A percentile compares a stretch with the other conserved stretches of the same genome.
These are phyloP conservation scores for Tragelaphus strepsiceros DNA, from an alignment of 2,113 vertebrate genomes.

Conservation along the genomic window DNA sequence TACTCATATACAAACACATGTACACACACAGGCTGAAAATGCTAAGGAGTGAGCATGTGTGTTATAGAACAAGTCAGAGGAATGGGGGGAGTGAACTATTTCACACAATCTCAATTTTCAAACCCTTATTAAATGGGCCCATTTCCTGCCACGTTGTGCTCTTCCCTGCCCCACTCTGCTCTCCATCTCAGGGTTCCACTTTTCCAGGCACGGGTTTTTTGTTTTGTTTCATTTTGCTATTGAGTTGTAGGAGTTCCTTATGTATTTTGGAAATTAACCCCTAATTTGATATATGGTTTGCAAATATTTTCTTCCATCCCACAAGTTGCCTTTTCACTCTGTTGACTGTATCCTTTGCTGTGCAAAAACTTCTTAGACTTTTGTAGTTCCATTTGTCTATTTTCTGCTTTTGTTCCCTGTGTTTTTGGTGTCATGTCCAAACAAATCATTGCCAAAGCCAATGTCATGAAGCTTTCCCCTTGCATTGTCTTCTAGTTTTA, in stretches of 20 bases:
- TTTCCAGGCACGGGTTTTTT: background rate
- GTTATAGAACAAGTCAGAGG: background rate
- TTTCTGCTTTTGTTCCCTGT: background rate
- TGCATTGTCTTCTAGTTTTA: background rate
- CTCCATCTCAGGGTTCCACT: background rate
- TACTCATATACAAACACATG: background rate
- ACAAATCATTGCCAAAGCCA: background rate
- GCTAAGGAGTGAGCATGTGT: background rate
- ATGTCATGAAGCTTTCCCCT: background rate
- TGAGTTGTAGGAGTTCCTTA: background rate
- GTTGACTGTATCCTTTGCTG: background rate
- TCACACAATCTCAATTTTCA: background rate
- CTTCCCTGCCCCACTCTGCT: background rate
- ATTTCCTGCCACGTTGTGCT: background rate
- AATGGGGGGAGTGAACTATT: background rate
- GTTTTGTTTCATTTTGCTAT: background rate
- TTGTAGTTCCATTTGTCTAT: background rate
- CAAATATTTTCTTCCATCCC: background rate
- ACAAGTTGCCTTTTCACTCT: background rate
- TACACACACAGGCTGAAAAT: background rate
- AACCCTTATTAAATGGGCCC: background rate
- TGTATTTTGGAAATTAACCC: background rate
- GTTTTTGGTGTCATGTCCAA: background rate
- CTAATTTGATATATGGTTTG: background rate
- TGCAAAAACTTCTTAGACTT: background rate